These are phyloP conservation scores for Meiosimyza platycephala DNA, from an alignment of 2,888 invertebrate species.

Conservation along the genomic window DNA sequence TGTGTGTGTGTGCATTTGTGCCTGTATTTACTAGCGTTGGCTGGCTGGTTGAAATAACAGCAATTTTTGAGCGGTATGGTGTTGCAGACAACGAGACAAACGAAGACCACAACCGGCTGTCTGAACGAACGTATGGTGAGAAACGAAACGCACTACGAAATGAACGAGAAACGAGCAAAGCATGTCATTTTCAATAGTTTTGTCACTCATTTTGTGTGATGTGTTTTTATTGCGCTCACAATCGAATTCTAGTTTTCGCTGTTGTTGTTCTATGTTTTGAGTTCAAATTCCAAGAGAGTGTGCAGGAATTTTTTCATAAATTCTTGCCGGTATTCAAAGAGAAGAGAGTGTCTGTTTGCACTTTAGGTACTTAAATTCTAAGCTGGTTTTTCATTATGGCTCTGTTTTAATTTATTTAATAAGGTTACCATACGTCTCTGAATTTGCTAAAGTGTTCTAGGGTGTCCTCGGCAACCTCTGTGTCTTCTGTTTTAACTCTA, in stretches of 20 bases:
- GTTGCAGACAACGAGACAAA: background rate
- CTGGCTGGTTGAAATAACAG: too few species aligned
- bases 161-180: slow-evolving; percentile 11
- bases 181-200: slow-evolving; percentile 16
- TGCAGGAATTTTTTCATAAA: background rate
- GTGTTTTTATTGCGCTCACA: background rate
- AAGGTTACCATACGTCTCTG: too few species aligned
- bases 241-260: background rate
- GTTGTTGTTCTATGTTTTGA: slow-evolving; percentile 12
- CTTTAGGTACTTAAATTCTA: too few species aligned
- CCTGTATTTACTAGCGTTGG: too few species aligned
- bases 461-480: too few species aligned
- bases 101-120: slow-evolving; percentile 1
- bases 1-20: too few species aligned
- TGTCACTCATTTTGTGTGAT: background rate
- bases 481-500: too few species aligned
- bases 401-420: too few species aligned
- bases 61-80: background rate
- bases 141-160: slow-evolving; percentile 23
- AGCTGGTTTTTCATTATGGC: too few species aligned
- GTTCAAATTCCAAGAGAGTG: background rate
- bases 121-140: slow-evolving; percentile 20
- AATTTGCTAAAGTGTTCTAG: too few species aligned
- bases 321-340: too few species aligned
- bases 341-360: too few species aligned